These are phyloP conservation scores for Sebastes jordani DNA, from an alignment of 2,797 vertebrate species.

Conservation along the genomic window DNA sequence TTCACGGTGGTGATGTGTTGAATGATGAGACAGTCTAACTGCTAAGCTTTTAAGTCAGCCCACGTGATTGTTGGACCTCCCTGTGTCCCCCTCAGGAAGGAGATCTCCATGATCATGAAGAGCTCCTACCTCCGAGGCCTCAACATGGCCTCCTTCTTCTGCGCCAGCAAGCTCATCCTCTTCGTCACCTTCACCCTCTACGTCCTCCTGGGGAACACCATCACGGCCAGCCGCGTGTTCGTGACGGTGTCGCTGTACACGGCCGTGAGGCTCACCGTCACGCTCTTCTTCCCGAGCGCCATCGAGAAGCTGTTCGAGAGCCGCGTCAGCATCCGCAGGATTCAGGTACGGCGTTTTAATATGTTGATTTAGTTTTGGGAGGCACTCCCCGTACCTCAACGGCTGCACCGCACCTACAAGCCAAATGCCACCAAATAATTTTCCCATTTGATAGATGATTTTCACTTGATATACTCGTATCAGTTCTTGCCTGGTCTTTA, in stretches of 20 bases:
- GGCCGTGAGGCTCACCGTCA: slow-evolving; percentile 90
- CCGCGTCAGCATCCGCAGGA: slow-evolving; percentile 89
- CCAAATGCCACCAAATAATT: no score
- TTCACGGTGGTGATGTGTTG: neutral
- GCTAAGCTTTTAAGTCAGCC: neutral
- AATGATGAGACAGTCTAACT: neutral
- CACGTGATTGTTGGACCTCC: neutral
- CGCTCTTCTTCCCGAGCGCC: slow-evolving; percentile 93
- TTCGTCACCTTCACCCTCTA: slow-evolving; percentile 92
- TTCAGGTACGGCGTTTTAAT: slow-evolving; percentile 84
- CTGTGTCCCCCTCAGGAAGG: slow-evolving; percentile 81
- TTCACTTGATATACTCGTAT: no score
- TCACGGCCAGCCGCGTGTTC: slow-evolving; percentile 91
- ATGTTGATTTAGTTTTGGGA: accelerated
- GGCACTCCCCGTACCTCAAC: no score
- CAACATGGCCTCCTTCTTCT: slow-evolving; percentile 94
- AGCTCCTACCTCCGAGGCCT: slow-evolving; percentile 94
- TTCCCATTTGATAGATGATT: neutral
- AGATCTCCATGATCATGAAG: slow-evolving; percentile 90
- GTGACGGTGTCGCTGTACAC: slow-evolving; percentile 89
- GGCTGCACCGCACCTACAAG: no score
- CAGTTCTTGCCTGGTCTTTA: neutral
- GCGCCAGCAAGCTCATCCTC: slow-evolving; percentile 92
- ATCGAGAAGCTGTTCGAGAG: slow-evolving; percentile 89
- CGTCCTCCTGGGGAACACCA: slow-evolving; percentile 87